phyloP scores from a whole-genome alignment of 2,888 invertebrate species.

The Thyatira batis region DNA sequence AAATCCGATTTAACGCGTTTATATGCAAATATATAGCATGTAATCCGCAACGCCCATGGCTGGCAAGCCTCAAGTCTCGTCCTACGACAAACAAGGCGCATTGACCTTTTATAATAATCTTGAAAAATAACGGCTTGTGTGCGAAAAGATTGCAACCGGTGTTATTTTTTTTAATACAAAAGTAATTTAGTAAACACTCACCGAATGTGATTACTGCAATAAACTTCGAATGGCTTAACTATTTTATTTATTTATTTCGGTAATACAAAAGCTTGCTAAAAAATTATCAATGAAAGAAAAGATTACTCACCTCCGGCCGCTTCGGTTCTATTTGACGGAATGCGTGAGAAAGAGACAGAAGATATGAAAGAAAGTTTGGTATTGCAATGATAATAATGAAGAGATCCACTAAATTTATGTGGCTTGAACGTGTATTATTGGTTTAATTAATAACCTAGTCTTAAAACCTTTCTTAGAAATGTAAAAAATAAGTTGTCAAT shows the following conservation, averaged over 20 bases:
- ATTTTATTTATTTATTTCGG: background rate
- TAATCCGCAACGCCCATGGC: slow-evolving; percentile 44
- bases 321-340: slow-evolving; percentile 64
- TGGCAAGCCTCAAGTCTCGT: slow-evolving; percentile 41
- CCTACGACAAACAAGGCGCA: slow-evolving; percentile 58
- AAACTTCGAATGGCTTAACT: background rate
- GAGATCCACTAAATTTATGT: background rate
- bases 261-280: slow-evolving; percentile 15
- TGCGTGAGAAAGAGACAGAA: slow-evolving; percentile 46
- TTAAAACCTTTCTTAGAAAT: background rate
- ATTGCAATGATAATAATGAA: background rate
- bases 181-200: slow-evolving; percentile 26
- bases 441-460: background rate
- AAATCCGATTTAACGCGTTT: slow-evolving; percentile 36
- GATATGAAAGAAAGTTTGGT: background rate
- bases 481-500: too few species aligned
- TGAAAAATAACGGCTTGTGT: slow-evolving; percentile 75
- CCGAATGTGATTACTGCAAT: slow-evolving; percentile 16
- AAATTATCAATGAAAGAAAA: slow-evolving; percentile 37
- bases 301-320: slow-evolving; percentile 66
- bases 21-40: slow-evolving; percentile 41
- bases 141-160: slow-evolving; percentile 31
- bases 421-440: background rate
- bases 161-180: slow-evolving; percentile 15
- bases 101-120: slow-evolving; percentile 70